Percentiles rank a stretch among this genome's conserved stretches.
Conservation (phyloP, 64 coral and sea anemone species). For the Dendronephthya gigantea region DNA sequence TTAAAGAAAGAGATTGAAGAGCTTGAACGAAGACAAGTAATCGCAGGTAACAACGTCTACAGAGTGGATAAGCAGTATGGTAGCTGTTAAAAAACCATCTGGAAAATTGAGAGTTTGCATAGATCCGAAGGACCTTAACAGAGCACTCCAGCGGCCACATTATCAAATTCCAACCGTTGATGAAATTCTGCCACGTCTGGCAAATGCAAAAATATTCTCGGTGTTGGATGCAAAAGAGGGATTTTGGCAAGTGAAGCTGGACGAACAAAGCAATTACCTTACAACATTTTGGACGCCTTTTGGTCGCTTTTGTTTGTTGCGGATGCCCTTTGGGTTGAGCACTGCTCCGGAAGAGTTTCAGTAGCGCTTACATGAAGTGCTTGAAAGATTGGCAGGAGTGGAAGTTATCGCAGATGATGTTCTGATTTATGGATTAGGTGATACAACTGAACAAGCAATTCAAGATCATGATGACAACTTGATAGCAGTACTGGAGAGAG, state of each 20-base stretch:
- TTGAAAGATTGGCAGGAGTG: too few relatives aligned
- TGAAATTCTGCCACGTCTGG: not conserved
- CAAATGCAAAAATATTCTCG: not conserved
- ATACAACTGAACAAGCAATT: too few relatives aligned
- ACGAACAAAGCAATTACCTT: not conserved
- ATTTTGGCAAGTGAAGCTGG: not conserved
- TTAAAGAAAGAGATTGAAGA: slow-evolving; percentile 25
- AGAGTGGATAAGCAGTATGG: slow-evolving; percentile 30
- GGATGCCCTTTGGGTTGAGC: not conserved
- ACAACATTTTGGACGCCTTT: not conserved
- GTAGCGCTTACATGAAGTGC: too few relatives aligned
- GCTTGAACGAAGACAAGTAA: slow-evolving; percentile 25
- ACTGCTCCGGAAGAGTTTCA: too few relatives aligned
- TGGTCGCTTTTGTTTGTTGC: not conserved
- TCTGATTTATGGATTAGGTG: too few relatives aligned
- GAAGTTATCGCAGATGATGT: too few relatives aligned
- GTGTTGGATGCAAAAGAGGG: not conserved
- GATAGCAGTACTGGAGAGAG: too few relatives aligned
- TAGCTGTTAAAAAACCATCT: slow-evolving; percentile 2
- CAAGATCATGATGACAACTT: too few relatives aligned
- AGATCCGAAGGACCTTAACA: slow-evolving; percentile 1
- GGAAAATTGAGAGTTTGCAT: slow-evolving; percentile 1
- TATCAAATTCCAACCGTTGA: not conserved
- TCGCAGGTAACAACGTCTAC: slow-evolving; percentile 26
- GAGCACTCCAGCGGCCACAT: not conserved